These are phyloP conservation scores for Patiria pectinifera DNA, from an alignment of 53 echinoderm and acorn worm genomes.

Conservation along the genomic window DNA sequence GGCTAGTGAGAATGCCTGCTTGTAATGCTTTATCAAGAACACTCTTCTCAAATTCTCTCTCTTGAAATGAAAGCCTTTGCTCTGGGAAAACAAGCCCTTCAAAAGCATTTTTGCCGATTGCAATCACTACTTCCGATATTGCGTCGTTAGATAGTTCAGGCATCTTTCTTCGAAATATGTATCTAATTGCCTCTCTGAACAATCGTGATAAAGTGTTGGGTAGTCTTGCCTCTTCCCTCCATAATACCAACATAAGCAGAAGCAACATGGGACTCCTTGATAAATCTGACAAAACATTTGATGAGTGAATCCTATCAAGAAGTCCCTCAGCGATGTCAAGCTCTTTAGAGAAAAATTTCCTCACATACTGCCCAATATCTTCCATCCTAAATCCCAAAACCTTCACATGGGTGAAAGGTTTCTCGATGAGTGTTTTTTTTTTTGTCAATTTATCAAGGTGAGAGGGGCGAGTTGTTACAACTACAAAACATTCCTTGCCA, in stretches of 20 bases:
- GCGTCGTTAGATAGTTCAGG: background rate
- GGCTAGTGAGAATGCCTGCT: slow-evolving; percentile 13
- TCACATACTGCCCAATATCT: slow-evolving; percentile 6
- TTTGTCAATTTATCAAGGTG: background rate
- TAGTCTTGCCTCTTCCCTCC: background rate
- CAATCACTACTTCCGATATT: background rate
- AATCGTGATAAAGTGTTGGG: background rate
- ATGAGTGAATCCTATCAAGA: background rate
- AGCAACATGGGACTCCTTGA: background rate
- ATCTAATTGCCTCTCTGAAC: slow-evolving; percentile 11
- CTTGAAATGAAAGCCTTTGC: slow-evolving; percentile 11
- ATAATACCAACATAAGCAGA: background rate
- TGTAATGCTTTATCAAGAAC: background rate
- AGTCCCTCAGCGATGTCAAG: background rate
- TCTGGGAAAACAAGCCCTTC: background rate
- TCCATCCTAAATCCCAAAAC: too few species aligned
- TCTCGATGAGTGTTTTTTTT: background rate
- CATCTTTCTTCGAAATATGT: slow-evolving; percentile 17
- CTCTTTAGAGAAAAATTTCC: background rate
- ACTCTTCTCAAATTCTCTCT: background rate
- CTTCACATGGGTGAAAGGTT: slow-evolving; percentile 16
- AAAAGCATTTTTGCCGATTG: slow-evolving; percentile 38
- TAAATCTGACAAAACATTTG: background rate
- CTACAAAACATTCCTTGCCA: background rate
- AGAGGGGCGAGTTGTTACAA: slow-evolving; percentile 52